phyloP scores from a whole-genome alignment of 2,797 vertebrate species.

The Lutjanus campechanus region DNA sequence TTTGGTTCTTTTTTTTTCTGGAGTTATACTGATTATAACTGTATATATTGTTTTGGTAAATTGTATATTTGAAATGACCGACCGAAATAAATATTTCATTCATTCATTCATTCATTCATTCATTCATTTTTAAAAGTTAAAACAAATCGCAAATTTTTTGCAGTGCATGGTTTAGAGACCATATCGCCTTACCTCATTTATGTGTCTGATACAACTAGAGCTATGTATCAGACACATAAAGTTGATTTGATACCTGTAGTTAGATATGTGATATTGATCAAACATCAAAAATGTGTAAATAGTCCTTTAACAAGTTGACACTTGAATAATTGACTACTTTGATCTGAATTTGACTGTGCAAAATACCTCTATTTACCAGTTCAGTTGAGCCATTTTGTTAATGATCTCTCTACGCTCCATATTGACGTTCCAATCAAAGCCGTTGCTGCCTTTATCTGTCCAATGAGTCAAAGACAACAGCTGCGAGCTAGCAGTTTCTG shows the following conservation, averaged over 20 bases:
- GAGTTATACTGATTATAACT: too few species aligned
- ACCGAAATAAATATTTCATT: too few species aligned
- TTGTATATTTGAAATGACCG: too few species aligned
- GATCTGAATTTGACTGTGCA: not conserved
- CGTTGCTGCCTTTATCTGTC: not conserved
- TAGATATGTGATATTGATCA: not conserved
- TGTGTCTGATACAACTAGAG: not conserved
- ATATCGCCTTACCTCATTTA: too few species aligned
- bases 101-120: too few species aligned
- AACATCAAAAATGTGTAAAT: not conserved
- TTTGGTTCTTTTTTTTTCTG: too few species aligned
- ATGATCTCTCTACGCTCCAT: not conserved
- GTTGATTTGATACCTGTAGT: not conserved
- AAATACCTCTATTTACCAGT: not conserved
- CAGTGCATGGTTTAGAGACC: too few species aligned
- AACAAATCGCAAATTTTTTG: too few species aligned
- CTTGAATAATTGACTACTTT: not conserved
- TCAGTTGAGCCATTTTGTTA: constrained; percentile 2
- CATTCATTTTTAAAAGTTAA: too few species aligned
- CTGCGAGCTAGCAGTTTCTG: not conserved
- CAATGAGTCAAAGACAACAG: not conserved
- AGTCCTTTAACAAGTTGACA: not conserved
- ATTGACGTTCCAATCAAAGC: constrained; percentile 16
- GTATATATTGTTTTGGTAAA: too few species aligned
- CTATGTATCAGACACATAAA: not conserved